Evolutionary conservation across 1,140 invertebrate species (phyloP), one percentile per base, ranked within the genome.

Genomic region (Coelopa frigida): DNA sequence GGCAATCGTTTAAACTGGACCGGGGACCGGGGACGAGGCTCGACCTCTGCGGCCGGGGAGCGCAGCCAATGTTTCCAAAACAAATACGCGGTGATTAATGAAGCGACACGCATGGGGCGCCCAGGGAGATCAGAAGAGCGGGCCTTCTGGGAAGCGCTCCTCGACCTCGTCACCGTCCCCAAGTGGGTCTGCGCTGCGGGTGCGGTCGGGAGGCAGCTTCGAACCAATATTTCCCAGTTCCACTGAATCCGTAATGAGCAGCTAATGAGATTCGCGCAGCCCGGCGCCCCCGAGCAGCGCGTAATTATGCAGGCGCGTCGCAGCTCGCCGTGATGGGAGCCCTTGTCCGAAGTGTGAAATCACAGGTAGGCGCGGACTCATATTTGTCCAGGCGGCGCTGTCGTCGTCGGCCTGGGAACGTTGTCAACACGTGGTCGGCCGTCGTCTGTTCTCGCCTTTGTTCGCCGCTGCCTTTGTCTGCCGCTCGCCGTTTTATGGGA

Each of bases 321-420:
- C 27, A 29, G 27, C 27, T 14, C 8, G 27, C 14, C 27, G 27
- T 29, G 8, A 29, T 29, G 14, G 8, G 8, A 8, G 27, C 14
- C 8, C 27, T 10, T 29, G 14, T 8, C 27, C 27, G 8, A 58
- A 50, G 56, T 58, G 56, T 58, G 56, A 58, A 58, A 58, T 56
- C 48, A 37, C 54, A 58, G 54, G 56, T 56, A 58, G 52, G 51
- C 15, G 33, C 12, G 17, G 27, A 4, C n/a, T 22, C 11, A 24
- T 24, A 29, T 29, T 29, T 17, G 23, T 29, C 23, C 15, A 43
- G 12, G 20, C 29, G 15, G 24, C 27, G 20, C 29, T 35, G 22
- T 35, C 3, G 44, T 18, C 41, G 27, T 37, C 43, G 12, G 24
- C 21, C 27, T 8, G 14, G 11, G 17, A 15, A 37, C 8, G 11